Evolutionary conservation across 2,113 vertebrate species (phyloP), one percentile per base, ranked within the genome.

Genomic region (Epinephelus cyanopodus): DNA sequence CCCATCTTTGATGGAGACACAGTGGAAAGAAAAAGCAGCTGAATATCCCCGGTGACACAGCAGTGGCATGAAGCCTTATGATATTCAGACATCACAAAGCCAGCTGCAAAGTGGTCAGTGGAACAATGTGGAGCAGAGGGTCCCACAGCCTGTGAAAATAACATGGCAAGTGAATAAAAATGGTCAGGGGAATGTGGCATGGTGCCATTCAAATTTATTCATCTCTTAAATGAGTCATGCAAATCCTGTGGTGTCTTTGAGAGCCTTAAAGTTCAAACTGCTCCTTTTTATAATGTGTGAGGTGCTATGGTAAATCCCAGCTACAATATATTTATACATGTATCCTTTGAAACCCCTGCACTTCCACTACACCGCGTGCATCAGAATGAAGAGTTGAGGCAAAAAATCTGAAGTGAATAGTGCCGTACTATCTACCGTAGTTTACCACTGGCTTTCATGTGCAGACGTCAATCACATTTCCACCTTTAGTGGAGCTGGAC

Each of bases 1-100:
- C 82, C 82, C 77, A 87, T 84, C 76, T 81, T 85, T 83, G 76
- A 88, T 77, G 57, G 76, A 74, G 75, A 87, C 77, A 63, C 79
- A 62, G 69, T 78, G 82, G 88, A 84, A 90, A 79, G 70, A 87
- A 87, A 86, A 74, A 81, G 63, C 75, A 88, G 87, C 75, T 83
- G 79, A 45, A 87, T 56, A 74, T 79, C 52, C 77, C 81, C 76
- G 25, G 27, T 61, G 76, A 64, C 64, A 64, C 42, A 15, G 71
- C 75, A 74, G 61, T 65, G 82, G 74, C 80, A 74, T 69, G 70
- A 37, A 56, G 53, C 78, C 48, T 45, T 61, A 21, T 68, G 63
- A 79, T 87, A 84, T 77, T 83, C 42, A 77, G 65, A 88, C 74
- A 70, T 72, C 67, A 86, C 42, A 86, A 76, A 83, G 68, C 69